These are phyloP conservation scores for Catocala fraxini DNA, from an alignment of 2,888 invertebrate genomes.

Conservation along the genomic window DNA sequence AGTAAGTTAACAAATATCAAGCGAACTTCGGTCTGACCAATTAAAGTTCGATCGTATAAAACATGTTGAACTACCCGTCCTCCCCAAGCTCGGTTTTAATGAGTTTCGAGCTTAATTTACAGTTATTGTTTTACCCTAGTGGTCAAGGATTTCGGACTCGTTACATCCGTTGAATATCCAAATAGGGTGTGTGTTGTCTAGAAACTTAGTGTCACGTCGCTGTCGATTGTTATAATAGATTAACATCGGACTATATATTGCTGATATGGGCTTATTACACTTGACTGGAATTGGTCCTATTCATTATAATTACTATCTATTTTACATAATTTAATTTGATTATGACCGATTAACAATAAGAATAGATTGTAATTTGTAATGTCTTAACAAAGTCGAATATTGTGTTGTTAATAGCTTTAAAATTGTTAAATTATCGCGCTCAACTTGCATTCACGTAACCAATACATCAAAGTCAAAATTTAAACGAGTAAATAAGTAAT, in stretches of 20 bases:
- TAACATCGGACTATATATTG: slow-evolving; percentile 40
- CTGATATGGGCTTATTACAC: too few species aligned
- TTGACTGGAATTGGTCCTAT: too few species aligned
- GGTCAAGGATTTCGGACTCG: slow-evolving; percentile 68
- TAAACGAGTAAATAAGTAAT: too few species aligned
- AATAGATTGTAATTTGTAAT: too few species aligned
- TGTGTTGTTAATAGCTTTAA: too few species aligned
- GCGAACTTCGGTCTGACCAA: slow-evolving; percentile 64
- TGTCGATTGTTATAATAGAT: slow-evolving; percentile 27
- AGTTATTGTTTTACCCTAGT: slow-evolving; percentile 81
- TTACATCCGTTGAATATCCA: slow-evolving; percentile 65
- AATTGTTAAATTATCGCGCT: too few species aligned
- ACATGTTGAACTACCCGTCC: slow-evolving; percentile 58
- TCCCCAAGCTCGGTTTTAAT: slow-evolving; percentile 70
- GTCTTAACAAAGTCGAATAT: too few species aligned
- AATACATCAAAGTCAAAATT: too few species aligned
- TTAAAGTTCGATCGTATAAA: slow-evolving; percentile 77
- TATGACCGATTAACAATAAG: too few species aligned
- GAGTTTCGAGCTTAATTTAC: slow-evolving; percentile 83
- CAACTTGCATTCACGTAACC: too few species aligned
- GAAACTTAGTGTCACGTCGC: slow-evolving; percentile 58
- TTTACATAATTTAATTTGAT: too few species aligned
- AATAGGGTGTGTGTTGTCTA: slow-evolving; percentile 55
- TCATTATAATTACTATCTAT: too few species aligned
- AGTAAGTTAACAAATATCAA: slow-evolving; percentile 50